These are phyloP conservation scores for Nerophis lumbriciformis DNA, from an alignment of 2,113 vertebrate species.

Conservation along the genomic window DNA sequence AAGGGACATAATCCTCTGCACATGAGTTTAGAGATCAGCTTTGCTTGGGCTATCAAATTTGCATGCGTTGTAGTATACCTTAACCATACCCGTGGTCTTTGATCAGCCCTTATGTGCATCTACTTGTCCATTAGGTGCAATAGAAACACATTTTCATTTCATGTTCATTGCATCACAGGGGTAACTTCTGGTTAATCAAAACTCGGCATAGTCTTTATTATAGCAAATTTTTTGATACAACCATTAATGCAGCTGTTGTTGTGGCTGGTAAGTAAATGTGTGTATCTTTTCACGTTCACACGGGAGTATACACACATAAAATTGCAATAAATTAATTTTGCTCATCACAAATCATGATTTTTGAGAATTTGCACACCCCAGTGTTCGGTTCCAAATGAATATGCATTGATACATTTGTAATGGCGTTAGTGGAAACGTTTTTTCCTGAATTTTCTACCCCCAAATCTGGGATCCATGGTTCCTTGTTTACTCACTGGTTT, in stretches of 20 bases:
- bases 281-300: too few species aligned
- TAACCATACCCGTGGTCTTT: too few species aligned
- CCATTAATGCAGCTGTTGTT: constrained; percentile 4
- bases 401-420: constrained; percentile 46
- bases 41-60: too few species aligned
- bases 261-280: background rate
- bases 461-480: constrained; percentile 56
- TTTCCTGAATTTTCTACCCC: constrained; percentile 35
- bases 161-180: too few species aligned
- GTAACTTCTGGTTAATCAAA: too few species aligned
- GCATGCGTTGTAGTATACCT: too few species aligned
- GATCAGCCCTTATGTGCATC: too few species aligned
- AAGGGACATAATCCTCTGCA: too few species aligned
- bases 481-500: constrained; percentile 56
- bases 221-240: background rate
- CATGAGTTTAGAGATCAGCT: too few species aligned
- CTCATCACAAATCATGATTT: background rate
- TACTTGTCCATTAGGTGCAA: too few species aligned
- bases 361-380: constrained; percentile 22
- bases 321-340: background rate
- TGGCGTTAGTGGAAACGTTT: constrained; percentile 37
- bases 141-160: too few species aligned
- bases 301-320: background rate
- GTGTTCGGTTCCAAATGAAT: constrained; percentile 45
- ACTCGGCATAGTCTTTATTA: too few species aligned